These are phyloP conservation scores for Bugulina stolonifera DNA, from an alignment of 2,888 invertebrate genomes.

Conservation along the genomic window DNA sequence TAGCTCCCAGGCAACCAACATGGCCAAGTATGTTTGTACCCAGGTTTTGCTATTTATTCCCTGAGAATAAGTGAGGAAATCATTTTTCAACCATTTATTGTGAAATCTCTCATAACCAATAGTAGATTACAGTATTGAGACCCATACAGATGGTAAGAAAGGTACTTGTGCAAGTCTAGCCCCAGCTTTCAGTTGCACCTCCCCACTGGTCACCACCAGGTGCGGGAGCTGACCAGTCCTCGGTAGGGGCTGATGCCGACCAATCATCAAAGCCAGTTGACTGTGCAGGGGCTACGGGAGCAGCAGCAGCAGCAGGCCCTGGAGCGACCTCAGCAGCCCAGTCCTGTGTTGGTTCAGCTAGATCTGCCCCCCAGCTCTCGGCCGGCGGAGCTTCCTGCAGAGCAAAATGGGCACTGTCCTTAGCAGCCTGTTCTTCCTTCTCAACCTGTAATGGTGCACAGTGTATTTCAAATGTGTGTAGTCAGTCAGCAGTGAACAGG, in stretches of 20 bases:
- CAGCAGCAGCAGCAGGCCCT: conserved; percentile 33
- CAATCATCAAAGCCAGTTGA: conserved; percentile 36
- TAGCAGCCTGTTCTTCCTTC: conserved; percentile 74
- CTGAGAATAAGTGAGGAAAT: no score
- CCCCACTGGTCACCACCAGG: conserved; percentile 32
- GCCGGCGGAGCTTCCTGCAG: conserved; percentile 32
- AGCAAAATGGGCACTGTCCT: conserved; percentile 39
- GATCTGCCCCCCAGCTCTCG: conserved; percentile 38
- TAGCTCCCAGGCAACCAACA: no score
- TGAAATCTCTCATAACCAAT: no score
- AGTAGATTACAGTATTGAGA: no score
- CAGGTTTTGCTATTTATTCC: no score
- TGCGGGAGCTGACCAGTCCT: conserved; percentile 33
- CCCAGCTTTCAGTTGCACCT: conserved; percentile 40
- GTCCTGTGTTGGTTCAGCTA: conserved; percentile 33
- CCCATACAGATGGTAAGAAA: no score
- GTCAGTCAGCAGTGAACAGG: background rate
- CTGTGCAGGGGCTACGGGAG: conserved; percentile 26
- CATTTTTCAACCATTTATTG: no score
- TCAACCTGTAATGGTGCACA: conserved; percentile 62
- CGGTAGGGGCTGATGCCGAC: conserved; percentile 32
- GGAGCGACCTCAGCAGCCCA: conserved; percentile 44
- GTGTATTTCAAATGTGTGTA: background rate
- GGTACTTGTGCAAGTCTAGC: no score
- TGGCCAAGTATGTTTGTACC: no score